Base-by-base conservation (phyloP, 2,797 vertebrate species). In the Sebastolobus altivelis region DNA sequence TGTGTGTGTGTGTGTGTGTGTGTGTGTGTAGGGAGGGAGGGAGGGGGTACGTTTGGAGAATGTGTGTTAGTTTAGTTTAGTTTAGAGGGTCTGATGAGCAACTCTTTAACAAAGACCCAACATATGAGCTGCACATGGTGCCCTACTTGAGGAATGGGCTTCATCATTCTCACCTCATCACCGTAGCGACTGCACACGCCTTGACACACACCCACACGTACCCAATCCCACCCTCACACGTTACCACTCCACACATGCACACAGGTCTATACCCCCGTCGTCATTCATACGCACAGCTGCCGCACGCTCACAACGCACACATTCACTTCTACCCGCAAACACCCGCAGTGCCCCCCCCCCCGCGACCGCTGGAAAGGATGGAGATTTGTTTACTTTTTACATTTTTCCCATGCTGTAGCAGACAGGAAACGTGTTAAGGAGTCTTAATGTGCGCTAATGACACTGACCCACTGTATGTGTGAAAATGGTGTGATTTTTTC, bases 81-180 rank as follows among this genome's bases (percentile, higher is more conserved):
- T 82, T 91, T 84, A 29, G 80, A 69, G 77, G 43, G 88, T 87
- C 82, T 87, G 86, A 89, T 92, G 91, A 93, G 89, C 79, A 84
- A 75, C 69, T 90, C 88, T 87, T 84, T 85, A 94, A 92, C 90
- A 92, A 90, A 92, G 77, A 89, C 72, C 80, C 88, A 86, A 91
- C 91, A 94, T 93, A 90, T 94, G 94, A 94, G 92, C 88, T 65
- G 83, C 94, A 95, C 91, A 94, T 96, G 95, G 88, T 63, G 79
- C 83, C 85, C 75, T 83, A 70, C 81, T 89, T 81, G 77, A 88
- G 90, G 84, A 89, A 90, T 92, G 91, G 91, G 83, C 89, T 94
- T 87, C 89, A 92, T 95, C 94, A 94, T 89, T 91, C 89, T 90
- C 94, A 94, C 92, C 91, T 94, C 94, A 91, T 94, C 92, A 90